phyloP scores from a whole-genome alignment of 2,888 invertebrate genomes.

The Leptopilina syphax region DNA sequence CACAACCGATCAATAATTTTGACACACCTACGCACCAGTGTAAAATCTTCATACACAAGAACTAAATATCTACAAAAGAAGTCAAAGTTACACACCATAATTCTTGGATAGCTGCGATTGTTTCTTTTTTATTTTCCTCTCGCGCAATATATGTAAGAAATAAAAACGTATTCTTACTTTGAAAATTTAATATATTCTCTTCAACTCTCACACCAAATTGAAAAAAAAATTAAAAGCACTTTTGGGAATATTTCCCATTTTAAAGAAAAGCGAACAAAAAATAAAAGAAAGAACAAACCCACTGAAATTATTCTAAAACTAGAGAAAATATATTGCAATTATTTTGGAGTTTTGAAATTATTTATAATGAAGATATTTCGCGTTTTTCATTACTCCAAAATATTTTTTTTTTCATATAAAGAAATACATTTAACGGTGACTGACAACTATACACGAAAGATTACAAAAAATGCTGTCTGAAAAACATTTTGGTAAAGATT shows the following conservation, averaged over 20 bases:
- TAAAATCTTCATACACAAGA: conserved; percentile 64
- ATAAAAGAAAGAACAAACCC: conserved; percentile 7
- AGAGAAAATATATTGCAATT: conserved; percentile 29
- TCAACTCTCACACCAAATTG: conserved; percentile 50
- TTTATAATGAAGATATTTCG: conserved; percentile 21
- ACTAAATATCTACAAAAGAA: conserved; percentile 65
- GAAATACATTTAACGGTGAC: background rate
- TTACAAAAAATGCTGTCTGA: no score
- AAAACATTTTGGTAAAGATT: background rate
- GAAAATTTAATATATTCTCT: conserved; percentile 39
- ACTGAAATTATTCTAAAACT: conserved; percentile 21
- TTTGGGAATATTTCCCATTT: conserved; percentile 33
- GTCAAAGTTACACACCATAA: conserved; percentile 59
- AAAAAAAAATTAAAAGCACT: conserved; percentile 38
- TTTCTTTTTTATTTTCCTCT: conserved; percentile 45
- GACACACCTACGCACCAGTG: conserved; percentile 65
- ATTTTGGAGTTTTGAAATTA: conserved; percentile 5
- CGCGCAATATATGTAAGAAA: conserved; percentile 15
- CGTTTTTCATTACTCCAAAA: background rate
- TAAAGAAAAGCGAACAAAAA: conserved; percentile 24
- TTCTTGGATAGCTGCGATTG: conserved; percentile 64
- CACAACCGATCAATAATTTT: conserved; percentile 66
- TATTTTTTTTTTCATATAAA: background rate
- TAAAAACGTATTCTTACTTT: conserved; percentile 27
- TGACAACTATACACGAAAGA: no score